Evolutionary conservation across 2,888 invertebrate genomes (phyloP).

Genomic region (Leucoma salicis): DNA sequence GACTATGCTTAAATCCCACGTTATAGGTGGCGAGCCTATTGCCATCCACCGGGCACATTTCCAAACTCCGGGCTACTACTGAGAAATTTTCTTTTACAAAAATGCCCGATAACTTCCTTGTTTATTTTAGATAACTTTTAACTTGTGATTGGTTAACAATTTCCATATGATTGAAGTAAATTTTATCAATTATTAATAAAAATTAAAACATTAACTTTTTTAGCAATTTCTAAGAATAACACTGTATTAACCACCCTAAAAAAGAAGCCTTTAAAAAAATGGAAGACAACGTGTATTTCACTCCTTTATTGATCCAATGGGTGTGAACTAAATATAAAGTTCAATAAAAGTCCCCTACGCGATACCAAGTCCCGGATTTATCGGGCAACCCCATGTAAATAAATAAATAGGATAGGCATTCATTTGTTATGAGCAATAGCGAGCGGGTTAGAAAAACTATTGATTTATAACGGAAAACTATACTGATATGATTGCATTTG

Average conservation of each 20-base stretch:
- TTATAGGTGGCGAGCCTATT: too few relatives aligned
- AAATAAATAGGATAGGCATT: slow-evolving; percentile 75
- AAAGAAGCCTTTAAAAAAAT: slow-evolving; percentile 25
- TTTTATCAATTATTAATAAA: too few relatives aligned
- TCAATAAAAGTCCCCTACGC: slow-evolving; percentile 76
- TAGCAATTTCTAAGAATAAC: not conserved
- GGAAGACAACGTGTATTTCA: slow-evolving; percentile 47
- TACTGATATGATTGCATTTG: slow-evolving; percentile 43
- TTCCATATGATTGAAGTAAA: too few relatives aligned
- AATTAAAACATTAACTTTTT: not conserved
- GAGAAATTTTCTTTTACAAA: too few relatives aligned
- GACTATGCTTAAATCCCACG: too few relatives aligned
- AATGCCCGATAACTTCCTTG: too few relatives aligned
- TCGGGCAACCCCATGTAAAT: slow-evolving; percentile 79
- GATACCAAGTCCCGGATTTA: slow-evolving; percentile 76
- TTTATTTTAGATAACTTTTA: too few relatives aligned
- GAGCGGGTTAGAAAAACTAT: slow-evolving; percentile 67
- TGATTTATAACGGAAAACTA: slow-evolving; percentile 48
- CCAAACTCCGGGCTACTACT: too few relatives aligned
- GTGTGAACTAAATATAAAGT: slow-evolving; percentile 76
- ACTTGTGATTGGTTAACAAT: too few relatives aligned
- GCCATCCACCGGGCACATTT: too few relatives aligned
- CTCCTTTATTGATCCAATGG: slow-evolving; percentile 70
- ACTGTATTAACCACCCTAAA: slow-evolving; percentile 4
- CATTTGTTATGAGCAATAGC: slow-evolving; percentile 74